A percentile compares a stretch with the other conserved stretches of the same genome.
These are phyloP conservation scores for Sarcophaga subvicina DNA, from an alignment of 2,888 invertebrate species.

Conservation along the genomic window DNA sequence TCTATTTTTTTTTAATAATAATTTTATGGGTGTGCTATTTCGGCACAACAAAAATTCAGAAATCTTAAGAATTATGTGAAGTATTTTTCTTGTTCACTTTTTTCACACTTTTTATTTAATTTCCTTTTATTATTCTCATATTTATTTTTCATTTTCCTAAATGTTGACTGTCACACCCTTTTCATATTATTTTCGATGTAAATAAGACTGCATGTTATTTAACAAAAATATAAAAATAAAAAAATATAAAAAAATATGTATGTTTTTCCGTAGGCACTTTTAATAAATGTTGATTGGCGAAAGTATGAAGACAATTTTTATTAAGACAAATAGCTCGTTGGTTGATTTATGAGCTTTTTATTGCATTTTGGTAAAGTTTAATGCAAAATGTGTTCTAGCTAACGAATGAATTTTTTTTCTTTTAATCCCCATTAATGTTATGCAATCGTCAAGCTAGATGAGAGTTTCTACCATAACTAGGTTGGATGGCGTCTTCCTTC, in stretches of 20 bases:
- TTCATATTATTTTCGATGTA: slow-evolving; percentile 63
- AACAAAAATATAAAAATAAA: no score
- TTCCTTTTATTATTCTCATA: slow-evolving; percentile 1
- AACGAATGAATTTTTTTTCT: no score
- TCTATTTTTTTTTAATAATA: slow-evolving; percentile 19
- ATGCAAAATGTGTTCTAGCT: no score
- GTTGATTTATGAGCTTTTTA: slow-evolving; percentile 65
- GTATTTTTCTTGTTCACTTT: slow-evolving; percentile 32
- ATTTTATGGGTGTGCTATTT: slow-evolving; percentile 59
- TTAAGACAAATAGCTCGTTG: slow-evolving; percentile 78
- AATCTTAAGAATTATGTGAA: slow-evolving; percentile 61
- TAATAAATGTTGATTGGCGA: slow-evolving; percentile 27
- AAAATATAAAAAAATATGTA: slow-evolving; percentile 29
- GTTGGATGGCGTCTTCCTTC: no score
- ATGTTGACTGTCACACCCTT: slow-evolving; percentile 70
- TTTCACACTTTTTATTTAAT: slow-evolving; percentile 8
- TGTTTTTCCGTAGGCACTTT: slow-evolving; percentile 2
- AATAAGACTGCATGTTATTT: slow-evolving; percentile 70
- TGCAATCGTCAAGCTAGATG: no score
- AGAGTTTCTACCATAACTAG: no score
- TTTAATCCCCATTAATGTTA: no score
- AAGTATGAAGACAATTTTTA: slow-evolving; percentile 72
- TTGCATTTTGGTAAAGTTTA: not conserved
- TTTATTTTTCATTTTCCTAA: slow-evolving; percentile 19
- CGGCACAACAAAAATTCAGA: slow-evolving; percentile 54